Evolutionary conservation across 2,888 invertebrate species (phyloP).

Genomic region (Cerceris ruficornis): DNA sequence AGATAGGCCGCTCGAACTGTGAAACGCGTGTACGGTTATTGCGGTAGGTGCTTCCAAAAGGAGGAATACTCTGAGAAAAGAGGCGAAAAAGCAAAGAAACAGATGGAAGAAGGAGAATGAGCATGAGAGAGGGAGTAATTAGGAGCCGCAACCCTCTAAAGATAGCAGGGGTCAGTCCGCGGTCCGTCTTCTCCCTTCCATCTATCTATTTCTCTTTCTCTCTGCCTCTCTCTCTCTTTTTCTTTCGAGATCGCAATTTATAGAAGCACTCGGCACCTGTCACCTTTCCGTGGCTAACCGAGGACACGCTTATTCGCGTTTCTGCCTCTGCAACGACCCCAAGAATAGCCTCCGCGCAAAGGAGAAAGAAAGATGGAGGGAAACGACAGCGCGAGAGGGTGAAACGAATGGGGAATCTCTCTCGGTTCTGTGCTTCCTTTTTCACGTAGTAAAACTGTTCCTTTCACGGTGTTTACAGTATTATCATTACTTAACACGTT

Average conservation of each 20-base stretch:
- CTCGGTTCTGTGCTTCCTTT: too few species aligned
- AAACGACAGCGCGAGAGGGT: background rate
- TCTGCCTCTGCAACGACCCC: conserved; percentile 25
- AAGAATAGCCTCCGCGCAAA: conserved; percentile 44
- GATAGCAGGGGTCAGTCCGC: conserved; percentile 57
- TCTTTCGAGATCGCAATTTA: conserved; percentile 70
- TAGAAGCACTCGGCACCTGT: conserved; percentile 77
- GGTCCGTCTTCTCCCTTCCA: conserved; percentile 31
- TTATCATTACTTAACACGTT: too few species aligned
- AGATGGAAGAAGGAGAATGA: background rate
- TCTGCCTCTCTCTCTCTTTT: conserved; percentile 44
- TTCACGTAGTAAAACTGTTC: too few species aligned
- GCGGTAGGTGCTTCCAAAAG: background rate
- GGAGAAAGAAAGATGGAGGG: conserved; percentile 19
- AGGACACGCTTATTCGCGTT: conserved; percentile 26
- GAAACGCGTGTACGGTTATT: too few species aligned
- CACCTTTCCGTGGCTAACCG: conserved; percentile 63
- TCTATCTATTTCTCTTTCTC: conserved; percentile 51
- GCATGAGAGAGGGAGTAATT: conserved; percentile 24
- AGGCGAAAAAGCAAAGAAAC: background rate
- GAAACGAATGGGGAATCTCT: background rate
- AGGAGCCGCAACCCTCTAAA: conserved; percentile 61
- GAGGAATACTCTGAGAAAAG: background rate
- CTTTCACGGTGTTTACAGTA: too few species aligned
- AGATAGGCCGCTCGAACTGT: background rate